Conservation (phyloP, 2,888 invertebrate genomes). For the Neelides folsomi region DNA sequence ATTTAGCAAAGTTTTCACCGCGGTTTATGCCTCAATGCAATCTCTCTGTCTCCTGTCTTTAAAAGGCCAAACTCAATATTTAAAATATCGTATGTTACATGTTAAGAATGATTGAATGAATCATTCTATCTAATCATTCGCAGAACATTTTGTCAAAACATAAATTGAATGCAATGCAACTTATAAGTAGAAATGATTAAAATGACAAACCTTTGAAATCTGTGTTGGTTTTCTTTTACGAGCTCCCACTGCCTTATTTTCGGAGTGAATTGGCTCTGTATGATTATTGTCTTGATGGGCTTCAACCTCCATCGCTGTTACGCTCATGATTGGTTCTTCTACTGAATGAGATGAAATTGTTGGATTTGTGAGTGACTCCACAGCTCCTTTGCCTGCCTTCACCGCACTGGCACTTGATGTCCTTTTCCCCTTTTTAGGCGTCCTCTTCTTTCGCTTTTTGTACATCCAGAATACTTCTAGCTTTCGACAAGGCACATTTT, state of each 20-base stretch:
- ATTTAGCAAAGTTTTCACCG: no score
- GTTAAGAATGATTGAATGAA: no score
- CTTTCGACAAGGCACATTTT: not conserved
- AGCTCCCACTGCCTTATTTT: conserved; percentile 23
- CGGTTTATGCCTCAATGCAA: no score
- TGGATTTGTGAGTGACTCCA: not conserved
- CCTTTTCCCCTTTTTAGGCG: conserved; percentile 16
- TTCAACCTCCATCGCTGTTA: conserved; percentile 17
- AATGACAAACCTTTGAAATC: conserved; percentile 22
- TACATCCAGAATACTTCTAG: conserved; percentile 13
- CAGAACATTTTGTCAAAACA: no score
- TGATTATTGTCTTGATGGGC: conserved; percentile 3
- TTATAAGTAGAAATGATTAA: not conserved
- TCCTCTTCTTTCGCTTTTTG: conserved; percentile 15
- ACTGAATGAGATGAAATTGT: not conserved
- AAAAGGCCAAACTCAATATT: no score
- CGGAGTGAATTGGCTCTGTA: conserved; percentile 2
- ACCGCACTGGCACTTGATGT: conserved; percentile 1
- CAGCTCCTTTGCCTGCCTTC: not conserved
- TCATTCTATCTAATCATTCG: no score
- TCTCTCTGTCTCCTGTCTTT: no score
- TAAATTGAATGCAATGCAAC: not conserved
- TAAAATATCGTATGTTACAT: no score
- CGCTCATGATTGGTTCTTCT: conserved; percentile 12
- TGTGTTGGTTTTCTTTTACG: conserved; percentile 25